Conservation (phyloP, 2,888 invertebrate species). For the Nomada ferruginata region DNA sequence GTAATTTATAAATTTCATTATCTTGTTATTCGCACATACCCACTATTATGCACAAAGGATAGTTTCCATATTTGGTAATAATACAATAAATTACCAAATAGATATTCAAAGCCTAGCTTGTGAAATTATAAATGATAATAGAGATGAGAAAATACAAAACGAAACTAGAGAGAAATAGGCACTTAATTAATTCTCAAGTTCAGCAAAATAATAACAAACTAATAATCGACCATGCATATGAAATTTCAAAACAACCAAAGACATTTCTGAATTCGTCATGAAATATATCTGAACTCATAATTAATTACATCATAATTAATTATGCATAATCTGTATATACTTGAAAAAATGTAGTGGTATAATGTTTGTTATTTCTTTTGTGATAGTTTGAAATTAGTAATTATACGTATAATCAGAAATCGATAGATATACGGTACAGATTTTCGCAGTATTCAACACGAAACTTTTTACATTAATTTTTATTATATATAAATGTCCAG, state of each 20-base stretch:
- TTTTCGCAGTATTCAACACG: constrained; percentile 12
- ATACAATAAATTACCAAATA: constrained; percentile 58
- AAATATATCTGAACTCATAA: no score
- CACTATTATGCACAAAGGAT: constrained; percentile 23
- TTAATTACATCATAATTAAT: no score
- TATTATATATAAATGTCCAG: constrained; percentile 33
- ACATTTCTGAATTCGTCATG: neutral
- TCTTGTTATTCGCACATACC: constrained; percentile 30
- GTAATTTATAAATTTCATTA: neutral
- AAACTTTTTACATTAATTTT: constrained; percentile 1
- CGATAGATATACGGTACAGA: neutral
- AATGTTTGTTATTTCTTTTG: neutral
- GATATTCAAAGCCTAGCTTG: constrained; percentile 50
- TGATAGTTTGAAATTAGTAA: neutral
- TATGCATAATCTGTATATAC: constrained; percentile 7
- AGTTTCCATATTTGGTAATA: constrained; percentile 36
- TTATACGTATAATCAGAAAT: neutral
- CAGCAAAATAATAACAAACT: constrained; percentile 6
- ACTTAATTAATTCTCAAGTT: neutral
- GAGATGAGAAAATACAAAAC: neutral
- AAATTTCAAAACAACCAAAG: neutral
- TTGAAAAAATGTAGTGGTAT: neutral
- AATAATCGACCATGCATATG: neutral
- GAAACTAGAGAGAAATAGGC: neutral
- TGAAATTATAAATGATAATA: constrained; percentile 39